Percentiles rank a stretch among this genome's conserved stretches.
These are phyloP conservation scores for Toxostoma redivivum DNA, from an alignment of 2,113 vertebrate species.

Conservation along the genomic window DNA sequence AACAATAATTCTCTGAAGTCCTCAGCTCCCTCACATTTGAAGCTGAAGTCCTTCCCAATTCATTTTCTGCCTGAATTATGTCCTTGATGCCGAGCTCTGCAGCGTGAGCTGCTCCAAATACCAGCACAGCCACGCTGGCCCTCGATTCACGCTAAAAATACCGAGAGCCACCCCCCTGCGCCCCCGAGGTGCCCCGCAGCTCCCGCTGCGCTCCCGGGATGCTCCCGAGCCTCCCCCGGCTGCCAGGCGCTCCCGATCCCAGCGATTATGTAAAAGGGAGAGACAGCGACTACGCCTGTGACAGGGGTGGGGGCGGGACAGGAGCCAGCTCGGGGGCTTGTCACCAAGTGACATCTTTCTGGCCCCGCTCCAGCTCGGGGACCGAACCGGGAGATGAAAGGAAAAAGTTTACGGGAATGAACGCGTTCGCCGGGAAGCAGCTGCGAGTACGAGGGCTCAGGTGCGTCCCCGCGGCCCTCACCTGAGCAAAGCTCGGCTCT, in stretches of 20 bases:
- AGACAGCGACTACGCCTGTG: background rate
- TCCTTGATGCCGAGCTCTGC: background rate
- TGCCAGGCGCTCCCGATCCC: constrained; percentile 53
- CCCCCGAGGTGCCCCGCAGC: background rate
- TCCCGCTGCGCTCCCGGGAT: background rate
- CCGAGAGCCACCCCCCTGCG: accelerated
- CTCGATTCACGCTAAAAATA: background rate
- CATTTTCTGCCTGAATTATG: background rate
- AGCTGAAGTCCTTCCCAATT: background rate
- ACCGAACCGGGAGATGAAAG: background rate
- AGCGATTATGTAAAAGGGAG: constrained; percentile 55
- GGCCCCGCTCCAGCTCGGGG: constrained; percentile 40
- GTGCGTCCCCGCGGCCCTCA: background rate
- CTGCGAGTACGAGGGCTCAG: background rate
- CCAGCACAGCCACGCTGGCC: background rate
- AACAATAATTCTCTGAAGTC: background rate
- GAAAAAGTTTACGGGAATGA: background rate
- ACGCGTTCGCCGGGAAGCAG: accelerated
- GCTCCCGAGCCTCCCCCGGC: constrained; percentile 24
- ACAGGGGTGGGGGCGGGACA: constrained; percentile 15
- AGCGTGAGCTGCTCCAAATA: background rate
- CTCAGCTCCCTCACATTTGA: background rate
- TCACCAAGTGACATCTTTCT: background rate
- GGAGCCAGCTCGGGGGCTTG: constrained; percentile 10
- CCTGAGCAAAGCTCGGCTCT: background rate